Percentiles rank a stretch among this genome's conserved stretches.
These are phyloP conservation scores for Liodrosophila aerea DNA, from an alignment of 2,888 invertebrate genomes.

Conservation along the genomic window DNA sequence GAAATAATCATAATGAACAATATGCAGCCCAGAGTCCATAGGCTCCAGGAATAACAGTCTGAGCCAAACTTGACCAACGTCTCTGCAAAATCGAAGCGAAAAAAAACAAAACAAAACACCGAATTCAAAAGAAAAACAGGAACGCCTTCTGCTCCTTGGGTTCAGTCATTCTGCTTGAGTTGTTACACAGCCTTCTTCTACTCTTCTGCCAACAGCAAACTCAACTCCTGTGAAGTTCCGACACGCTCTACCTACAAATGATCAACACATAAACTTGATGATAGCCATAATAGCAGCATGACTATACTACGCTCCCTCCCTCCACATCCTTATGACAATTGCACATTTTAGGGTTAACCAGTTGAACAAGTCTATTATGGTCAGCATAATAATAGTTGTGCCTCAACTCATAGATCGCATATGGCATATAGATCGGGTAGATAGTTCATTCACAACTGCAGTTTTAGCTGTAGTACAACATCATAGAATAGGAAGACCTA, in stretches of 20 bases:
- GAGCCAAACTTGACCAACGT: constrained; percentile 37
- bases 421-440: too few relatives aligned
- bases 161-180: too few relatives aligned
- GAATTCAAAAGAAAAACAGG: constrained; percentile 73
- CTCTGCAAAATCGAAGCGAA: too few relatives aligned
- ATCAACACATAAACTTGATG: constrained; percentile 23
- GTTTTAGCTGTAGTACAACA: too few relatives aligned
- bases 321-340: constrained; percentile 25
- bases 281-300: constrained; percentile 17
- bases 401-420: too few relatives aligned
- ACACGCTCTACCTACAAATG: constrained; percentile 25
- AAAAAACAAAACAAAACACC: constrained; percentile 23
- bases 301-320: background rate
- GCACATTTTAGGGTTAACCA: background rate
- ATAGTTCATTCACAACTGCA: too few relatives aligned
- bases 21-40: constrained; percentile 50
- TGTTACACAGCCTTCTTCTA: too few relatives aligned
- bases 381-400: too few relatives aligned
- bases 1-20: constrained; percentile 75
- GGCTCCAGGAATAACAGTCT: constrained; percentile 41
- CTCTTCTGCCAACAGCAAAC: too few relatives aligned
- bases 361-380: background rate
- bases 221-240: background rate
- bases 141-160: constrained; percentile 33
- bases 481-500: too few relatives aligned